Evolutionary conservation across 2,888 invertebrate species (phyloP), one percentile per base, ranked within the genome.

Genomic region (Scaptomyza parva): DNA sequence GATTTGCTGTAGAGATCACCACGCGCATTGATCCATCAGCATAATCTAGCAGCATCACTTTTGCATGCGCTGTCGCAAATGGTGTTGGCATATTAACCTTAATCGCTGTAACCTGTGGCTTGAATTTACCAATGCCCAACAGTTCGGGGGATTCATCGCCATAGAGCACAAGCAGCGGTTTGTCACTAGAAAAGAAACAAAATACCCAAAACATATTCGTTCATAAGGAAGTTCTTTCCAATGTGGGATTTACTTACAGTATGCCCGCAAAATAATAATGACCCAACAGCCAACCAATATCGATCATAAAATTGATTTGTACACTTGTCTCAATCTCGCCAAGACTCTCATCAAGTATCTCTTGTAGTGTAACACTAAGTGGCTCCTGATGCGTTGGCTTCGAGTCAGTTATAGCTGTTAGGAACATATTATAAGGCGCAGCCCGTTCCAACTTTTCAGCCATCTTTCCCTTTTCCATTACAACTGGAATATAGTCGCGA

Each of bases 221-320:
- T 1, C 18, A 2, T 11, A 4, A 28, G 12, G 6, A 4, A 28
- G 1, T 11, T 35, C 26, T 7, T 20, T 26, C 22, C 4, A 11
- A 8, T 11, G 6, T 2, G 7, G 3, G 0, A 2, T 4, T 35
- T 14, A 88, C 90, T 89, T 92, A 94, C 94, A 94, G 93, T 84
- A 95, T 94, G 53, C 95, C 95, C 53, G 95, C 95, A 81, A 94
- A 94, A 82, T 95, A 93, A 85, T 98, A 98, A 82, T 98, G 97
- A 0, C 96, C 95, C 58, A 97, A 92, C 0, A 98, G 91, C 97
- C 98, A 99, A 1, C 95, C 95, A 9, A 97, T 93, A 81, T 98
- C 97, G 37, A 98, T 95, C 96, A 98, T 97, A 86, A 97, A 98
- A 91, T 97, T 98, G 24, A 98, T 95, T 92, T 98, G 97, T n/a